phyloP scores from a whole-genome alignment of 2,113 vertebrate genomes.

The Tiliqua scincoides region DNA sequence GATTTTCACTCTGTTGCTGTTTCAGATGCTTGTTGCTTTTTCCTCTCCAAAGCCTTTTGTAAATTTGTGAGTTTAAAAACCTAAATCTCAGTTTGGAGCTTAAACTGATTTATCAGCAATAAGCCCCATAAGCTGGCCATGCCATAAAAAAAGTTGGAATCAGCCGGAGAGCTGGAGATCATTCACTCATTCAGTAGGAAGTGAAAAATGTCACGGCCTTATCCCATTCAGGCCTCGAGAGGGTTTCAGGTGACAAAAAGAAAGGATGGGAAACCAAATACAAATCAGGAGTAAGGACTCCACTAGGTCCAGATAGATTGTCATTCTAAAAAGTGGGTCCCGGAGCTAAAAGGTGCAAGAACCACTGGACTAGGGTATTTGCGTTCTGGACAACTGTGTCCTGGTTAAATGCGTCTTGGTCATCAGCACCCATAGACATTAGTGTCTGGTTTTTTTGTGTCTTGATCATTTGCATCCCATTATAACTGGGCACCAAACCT shows the following conservation, averaged over 20 bases:
- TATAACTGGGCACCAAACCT: no score
- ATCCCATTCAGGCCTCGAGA: not conserved
- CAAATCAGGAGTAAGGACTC: no score
- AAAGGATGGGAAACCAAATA: not conserved
- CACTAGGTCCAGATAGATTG: no score
- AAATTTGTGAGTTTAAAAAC: constrained; percentile 51
- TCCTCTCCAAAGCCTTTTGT: not conserved
- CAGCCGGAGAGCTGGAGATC: constrained; percentile 54
- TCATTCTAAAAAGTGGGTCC: no score
- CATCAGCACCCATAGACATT: no score
- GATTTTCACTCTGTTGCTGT: not conserved
- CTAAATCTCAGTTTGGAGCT: constrained; percentile 65
- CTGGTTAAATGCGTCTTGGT: no score
- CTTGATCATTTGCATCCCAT: no score
- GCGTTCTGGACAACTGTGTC: no score
- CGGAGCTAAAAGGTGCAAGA: no score
- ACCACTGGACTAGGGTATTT: no score
- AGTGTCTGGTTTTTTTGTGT: no score
- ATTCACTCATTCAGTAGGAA: constrained; percentile 28
- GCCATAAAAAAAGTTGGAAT: constrained; percentile 67
- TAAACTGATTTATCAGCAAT: constrained; percentile 66
- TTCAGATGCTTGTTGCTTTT: not conserved
- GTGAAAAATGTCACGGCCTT: constrained; percentile 6
- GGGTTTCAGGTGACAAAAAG: not conserved
- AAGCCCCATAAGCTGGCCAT: constrained; percentile 59